A percentile compares a stretch with the other conserved stretches of the same genome.
Evolutionary conservation across 2,113 vertebrate species (phyloP).

Genomic region (Actenoides hombroni): DNA sequence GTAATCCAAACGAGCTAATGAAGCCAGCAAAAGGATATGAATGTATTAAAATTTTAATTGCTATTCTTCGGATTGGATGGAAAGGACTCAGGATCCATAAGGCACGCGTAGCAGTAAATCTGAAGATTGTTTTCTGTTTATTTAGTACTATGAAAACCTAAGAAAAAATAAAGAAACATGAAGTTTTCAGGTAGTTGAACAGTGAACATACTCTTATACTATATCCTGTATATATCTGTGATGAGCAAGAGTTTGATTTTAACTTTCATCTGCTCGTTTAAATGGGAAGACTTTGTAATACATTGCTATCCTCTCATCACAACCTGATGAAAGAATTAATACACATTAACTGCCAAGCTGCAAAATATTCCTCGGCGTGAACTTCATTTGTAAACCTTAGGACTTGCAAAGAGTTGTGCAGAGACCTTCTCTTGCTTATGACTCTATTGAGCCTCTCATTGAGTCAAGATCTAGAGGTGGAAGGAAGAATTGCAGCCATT

Average conservation of each 20-base stretch:
- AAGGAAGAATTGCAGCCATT: neutral
- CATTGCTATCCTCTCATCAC: neutral
- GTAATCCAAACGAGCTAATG: neutral
- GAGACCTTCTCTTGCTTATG: neutral
- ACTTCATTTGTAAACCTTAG: neutral
- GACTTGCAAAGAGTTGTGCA: neutral
- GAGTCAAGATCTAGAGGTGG: neutral
- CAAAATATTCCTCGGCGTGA: neutral
- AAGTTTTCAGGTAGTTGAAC: neutral
- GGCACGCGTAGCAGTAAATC: slow-evolving; percentile 92
- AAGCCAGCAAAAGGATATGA: slow-evolving; percentile 89
- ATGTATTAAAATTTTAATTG: slow-evolving; percentile 93
- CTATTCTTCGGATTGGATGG: slow-evolving; percentile 85
- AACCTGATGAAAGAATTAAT: neutral
- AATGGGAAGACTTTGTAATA: neutral
- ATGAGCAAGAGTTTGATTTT: neutral
- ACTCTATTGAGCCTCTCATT: neutral
- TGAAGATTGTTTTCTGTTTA: slow-evolving; percentile 95
- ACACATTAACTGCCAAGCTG: neutral
- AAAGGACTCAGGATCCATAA: slow-evolving; percentile 95
- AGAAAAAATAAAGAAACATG: neutral
- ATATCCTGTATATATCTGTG: neutral
- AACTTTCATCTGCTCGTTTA: neutral
- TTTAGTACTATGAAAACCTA: slow-evolving; percentile 94
- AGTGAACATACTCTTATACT: neutral